Base-by-base conservation (phyloP, 2,113 vertebrate species). In the Psammodynastes pulverulentus region DNA sequence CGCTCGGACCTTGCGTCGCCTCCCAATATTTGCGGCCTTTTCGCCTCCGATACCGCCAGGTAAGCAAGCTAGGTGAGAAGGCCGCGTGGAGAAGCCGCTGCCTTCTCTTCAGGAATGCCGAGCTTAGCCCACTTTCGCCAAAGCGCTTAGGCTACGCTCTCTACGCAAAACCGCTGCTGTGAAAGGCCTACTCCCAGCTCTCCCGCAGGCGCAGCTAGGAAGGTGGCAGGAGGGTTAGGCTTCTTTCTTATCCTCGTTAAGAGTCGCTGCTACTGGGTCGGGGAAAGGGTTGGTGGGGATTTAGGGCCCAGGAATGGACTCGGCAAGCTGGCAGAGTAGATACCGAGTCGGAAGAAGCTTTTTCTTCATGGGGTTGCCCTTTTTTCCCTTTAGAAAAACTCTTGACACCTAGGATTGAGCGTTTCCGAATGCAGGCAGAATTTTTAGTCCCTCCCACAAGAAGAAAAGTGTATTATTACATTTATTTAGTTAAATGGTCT, bases 11-110 rank as follows among this genome's bases (percentile, higher is more conserved):
- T 49, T 98, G 98, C 97, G 94, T 96, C 95, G 96, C 97, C 93
- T 98, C 98, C 89, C 95, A 97, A 49, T 98, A 98, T 86, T 94
- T 98, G 95, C 98, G 97, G 92, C 98, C 98, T n/a, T 97, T 98
- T 94, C 96, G 98, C 94, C 97, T 98, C 91, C 97, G 97, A 92
- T 98, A 98, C 91, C 98, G 97, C 94, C 98, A 98, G 98, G 98
- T 98, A 97, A 98, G 88, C 51, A 24, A 19, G 46, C 9, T 4
- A 39, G 67, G 5, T 39, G 67, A 72, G 67, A 19, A 39, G 72
- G 72, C 72, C 34, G 7, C 2, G 72, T n/a, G 34, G 8, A n/a
- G n/a, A 10, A 26, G 51, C 45, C 15, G 21, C n/a, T 48, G 39
- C 4, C 58, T 67, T 79, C 29, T 46, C 29, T 46, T 39, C 53